phyloP scores from a whole-genome alignment of 2,888 invertebrate species.

The Synergus gifuensis region DNA sequence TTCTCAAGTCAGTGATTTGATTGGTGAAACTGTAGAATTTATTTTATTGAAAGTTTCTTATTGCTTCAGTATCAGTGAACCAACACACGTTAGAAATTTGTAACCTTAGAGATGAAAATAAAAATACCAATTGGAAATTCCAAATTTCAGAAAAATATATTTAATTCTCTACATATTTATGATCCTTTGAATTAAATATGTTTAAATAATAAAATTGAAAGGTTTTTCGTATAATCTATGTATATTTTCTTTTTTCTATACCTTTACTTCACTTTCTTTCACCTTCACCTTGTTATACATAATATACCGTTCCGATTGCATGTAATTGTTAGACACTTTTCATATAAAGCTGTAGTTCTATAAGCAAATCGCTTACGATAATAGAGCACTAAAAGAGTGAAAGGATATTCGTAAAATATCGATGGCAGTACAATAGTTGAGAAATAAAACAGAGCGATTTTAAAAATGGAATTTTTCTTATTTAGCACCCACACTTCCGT shows the following conservation, averaged over 20 bases:
- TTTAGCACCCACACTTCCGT: neutral
- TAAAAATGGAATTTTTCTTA: neutral
- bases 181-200: too few species aligned
- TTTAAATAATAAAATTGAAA: too few species aligned
- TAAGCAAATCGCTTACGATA: neutral
- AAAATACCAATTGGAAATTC: neutral
- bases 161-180: too few species aligned
- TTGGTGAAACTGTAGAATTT: slow-evolving; percentile 18
- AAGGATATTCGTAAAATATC: neutral
- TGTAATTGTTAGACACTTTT: neutral
- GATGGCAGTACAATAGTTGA: too few species aligned
- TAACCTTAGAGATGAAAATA: slow-evolving; percentile 13
- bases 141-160: neutral
- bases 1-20: slow-evolving; percentile 16
- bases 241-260: neutral
- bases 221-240: too few species aligned
- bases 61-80: neutral
- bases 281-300: neutral
- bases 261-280: neutral
- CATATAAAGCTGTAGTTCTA: neutral
- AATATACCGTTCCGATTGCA: neutral
- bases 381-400: neutral
- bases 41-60: slow-evolving; percentile 13
- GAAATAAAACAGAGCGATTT: neutral
- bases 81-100: slow-evolving; percentile 6